Evolutionary conservation across 2,797 vertebrate species (phyloP).

Genomic region (Sebastes taczanowskii): DNA sequence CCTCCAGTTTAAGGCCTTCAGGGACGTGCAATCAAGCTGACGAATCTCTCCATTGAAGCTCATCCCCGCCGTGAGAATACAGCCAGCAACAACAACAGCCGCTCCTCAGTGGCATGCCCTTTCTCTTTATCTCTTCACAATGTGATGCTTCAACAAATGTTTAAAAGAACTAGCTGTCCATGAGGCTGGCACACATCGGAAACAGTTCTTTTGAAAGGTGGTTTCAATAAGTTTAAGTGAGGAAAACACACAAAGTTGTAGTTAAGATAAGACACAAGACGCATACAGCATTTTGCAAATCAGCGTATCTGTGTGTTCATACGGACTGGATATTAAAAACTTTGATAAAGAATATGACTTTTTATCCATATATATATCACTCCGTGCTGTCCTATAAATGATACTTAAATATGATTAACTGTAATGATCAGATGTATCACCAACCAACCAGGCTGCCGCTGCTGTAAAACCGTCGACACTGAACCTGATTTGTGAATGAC

Average conservation of each 20-base stretch:
- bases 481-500: constrained; percentile 1
- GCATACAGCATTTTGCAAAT: neutral
- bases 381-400: neutral
- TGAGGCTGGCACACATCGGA: neutral
- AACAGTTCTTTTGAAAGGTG: neutral
- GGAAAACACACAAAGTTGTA: neutral
- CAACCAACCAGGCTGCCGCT: neutral
- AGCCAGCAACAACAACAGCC: constrained; percentile 20
- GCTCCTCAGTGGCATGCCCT: constrained; percentile 33
- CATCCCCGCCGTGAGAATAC: neutral
- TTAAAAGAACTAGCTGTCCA: constrained; percentile 3
- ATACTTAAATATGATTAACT: neutral
- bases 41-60: constrained; percentile 17
- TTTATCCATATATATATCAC: neutral
- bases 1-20: neutral
- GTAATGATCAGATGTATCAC: neutral
- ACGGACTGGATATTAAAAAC: neutral
- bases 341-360: neutral
- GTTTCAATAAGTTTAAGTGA: neutral
- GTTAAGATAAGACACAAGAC: neutral
- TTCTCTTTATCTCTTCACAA: constrained; percentile 26
- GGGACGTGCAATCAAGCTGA: constrained; percentile 20
- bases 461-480: neutral
- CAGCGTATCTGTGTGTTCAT: neutral
- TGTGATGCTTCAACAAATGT: constrained; percentile 10